These are phyloP conservation scores for Bombus superbus DNA, from an alignment of 1,140 invertebrate species.

Conservation along the genomic window DNA sequence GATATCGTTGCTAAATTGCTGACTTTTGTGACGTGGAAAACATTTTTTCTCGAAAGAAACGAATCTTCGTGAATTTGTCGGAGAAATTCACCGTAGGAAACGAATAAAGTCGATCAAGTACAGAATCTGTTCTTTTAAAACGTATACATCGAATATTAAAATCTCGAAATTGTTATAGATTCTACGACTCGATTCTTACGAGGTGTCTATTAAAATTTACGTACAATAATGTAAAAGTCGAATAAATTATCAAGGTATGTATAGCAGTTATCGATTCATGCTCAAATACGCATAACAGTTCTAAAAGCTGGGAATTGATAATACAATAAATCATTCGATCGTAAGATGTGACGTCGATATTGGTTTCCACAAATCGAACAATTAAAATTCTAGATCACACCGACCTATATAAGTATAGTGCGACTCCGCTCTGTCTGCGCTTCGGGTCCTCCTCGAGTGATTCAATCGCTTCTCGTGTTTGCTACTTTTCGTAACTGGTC, in stretches of 20 bases:
- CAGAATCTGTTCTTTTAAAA: background rate
- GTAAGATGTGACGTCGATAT: background rate
- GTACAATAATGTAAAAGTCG: too few relatives aligned
- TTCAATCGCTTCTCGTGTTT: conserved; percentile 76
- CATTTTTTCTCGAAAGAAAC: background rate
- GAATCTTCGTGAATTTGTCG: background rate
- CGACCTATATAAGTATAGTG: conserved; percentile 81
- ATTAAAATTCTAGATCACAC: conserved; percentile 2
- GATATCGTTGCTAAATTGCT: background rate
- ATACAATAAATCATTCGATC: background rate
- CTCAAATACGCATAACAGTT: too few relatives aligned
- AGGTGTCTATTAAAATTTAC: too few relatives aligned
- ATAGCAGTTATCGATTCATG: too few relatives aligned
- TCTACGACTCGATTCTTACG: too few relatives aligned
- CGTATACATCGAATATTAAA: background rate
- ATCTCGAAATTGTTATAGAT: too few relatives aligned
- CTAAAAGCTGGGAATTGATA: too few relatives aligned
- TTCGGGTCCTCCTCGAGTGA: conserved; percentile 76
- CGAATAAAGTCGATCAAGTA: background rate
- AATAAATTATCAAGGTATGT: too few relatives aligned
- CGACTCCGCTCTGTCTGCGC: conserved; percentile 78
- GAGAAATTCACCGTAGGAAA: background rate
- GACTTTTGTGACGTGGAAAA: background rate
- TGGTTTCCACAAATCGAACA: background rate
- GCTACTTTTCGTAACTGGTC: conserved; percentile 57